These are phyloP conservation scores for Eucidaris tribuloides DNA, from an alignment of 35 echinoderm and acorn worm genomes.

Conservation along the genomic window DNA sequence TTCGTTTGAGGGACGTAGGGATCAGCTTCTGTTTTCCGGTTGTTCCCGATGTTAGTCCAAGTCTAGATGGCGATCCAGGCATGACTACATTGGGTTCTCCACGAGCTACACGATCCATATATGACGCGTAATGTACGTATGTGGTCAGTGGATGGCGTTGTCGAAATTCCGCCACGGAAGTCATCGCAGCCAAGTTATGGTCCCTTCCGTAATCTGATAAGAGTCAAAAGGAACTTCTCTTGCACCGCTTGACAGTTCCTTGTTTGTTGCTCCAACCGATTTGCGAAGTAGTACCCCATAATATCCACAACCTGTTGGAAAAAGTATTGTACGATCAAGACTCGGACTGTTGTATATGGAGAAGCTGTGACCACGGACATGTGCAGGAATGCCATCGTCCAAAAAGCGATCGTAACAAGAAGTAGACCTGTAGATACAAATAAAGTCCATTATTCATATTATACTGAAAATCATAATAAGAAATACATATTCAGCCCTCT, in stretches of 20 bases:
- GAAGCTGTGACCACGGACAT: conserved; percentile 2
- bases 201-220: conserved; percentile 7
- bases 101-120: not conserved
- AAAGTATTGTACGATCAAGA: conserved; percentile 18
- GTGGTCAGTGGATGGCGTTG: not conserved
- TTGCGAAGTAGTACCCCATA: not conserved
- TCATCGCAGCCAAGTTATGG: not conserved
- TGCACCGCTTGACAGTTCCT: not conserved
- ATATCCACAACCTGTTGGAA: not conserved
- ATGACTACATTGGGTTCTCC: conserved; percentile 2
- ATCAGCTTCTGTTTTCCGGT: conserved; percentile 7
- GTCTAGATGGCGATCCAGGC: not conserved
- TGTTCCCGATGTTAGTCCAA: not conserved
- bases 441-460: too few species aligned
- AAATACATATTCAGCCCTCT: too few species aligned
- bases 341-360: not conserved
- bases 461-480: too few species aligned
- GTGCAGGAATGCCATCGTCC: too few species aligned
- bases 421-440: too few species aligned
- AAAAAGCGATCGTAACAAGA: too few species aligned
- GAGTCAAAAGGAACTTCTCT: not conserved
- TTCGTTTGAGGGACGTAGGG: not conserved
- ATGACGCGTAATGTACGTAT: not conserved
- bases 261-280: not conserved
- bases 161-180: not conserved